Percentiles rank a stretch among this genome's conserved stretches.
Conservation (phyloP, 2,888 invertebrate species). For the Erebia palarica region DNA sequence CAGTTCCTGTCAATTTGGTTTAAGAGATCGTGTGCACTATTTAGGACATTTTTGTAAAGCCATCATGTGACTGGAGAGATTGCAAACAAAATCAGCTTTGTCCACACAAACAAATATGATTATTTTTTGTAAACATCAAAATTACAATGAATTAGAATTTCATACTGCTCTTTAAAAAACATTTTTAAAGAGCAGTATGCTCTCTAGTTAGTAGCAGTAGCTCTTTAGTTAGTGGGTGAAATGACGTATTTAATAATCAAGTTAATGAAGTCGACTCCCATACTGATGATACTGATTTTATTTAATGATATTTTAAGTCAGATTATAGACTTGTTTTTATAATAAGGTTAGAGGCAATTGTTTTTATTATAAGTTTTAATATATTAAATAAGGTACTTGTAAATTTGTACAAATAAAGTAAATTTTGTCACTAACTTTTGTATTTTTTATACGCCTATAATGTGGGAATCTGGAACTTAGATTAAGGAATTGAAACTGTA, state of each 20-base stretch:
- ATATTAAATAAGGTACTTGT: neutral
- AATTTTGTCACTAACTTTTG: neutral
- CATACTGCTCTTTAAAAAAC: neutral
- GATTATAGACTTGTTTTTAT: neutral
- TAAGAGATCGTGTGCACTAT: too few relatives aligned
- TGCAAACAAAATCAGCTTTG: neutral
- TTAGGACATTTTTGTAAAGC: neutral
- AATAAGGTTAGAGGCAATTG: neutral
- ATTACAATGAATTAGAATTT: neutral
- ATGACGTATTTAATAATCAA: neutral
- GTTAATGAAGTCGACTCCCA: neutral
- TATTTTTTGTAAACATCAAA: neutral
- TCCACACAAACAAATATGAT: neutral
- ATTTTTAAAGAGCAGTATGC: too few relatives aligned
- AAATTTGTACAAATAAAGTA: conserved; percentile 17
- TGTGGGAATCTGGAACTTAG: too few relatives aligned
- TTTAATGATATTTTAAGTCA: conserved; percentile 3
- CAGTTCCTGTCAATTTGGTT: too few relatives aligned
- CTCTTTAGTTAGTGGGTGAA: neutral
- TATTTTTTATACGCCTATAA: neutral
- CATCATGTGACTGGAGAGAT: neutral
- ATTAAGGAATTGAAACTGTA: too few relatives aligned
- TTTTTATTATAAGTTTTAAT: conserved; percentile 3
- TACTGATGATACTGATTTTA: neutral
- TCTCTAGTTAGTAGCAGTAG: too few relatives aligned